A percentile compares a stretch with the other conserved stretches of the same genome.
Evolutionary conservation across 2,797 vertebrate species (phyloP).

Genomic region (Borostomias antarcticus): DNA sequence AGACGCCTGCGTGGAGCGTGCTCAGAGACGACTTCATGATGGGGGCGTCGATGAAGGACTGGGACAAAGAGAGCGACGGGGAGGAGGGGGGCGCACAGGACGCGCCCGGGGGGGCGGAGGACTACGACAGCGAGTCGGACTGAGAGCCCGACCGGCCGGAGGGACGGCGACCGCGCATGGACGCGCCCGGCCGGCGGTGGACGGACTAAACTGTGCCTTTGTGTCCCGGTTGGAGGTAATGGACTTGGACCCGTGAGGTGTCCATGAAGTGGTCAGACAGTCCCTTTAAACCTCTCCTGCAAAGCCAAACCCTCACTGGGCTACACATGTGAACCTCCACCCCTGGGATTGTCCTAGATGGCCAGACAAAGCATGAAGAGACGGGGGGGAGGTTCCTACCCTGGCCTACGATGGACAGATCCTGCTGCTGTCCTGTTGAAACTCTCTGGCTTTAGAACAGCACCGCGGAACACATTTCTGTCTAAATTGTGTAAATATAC

Average conservation of each 20-base stretch:
- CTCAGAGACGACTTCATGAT: conserved; percentile 95
- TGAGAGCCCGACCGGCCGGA: no score
- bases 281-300: not conserved
- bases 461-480: not conserved
- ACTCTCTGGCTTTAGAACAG: not conserved
- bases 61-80: conserved; percentile 87
- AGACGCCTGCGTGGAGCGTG: conserved; percentile 85
- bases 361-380: not conserved
- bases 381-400: not conserved
- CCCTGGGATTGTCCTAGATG: not conserved
- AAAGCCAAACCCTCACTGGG: not conserved
- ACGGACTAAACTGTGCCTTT: not conserved
- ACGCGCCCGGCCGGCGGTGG: no score
- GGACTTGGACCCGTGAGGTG: not conserved
- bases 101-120: conserved; percentile 18
- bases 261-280: not conserved
- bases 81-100: conserved; percentile 43
- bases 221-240: not conserved
- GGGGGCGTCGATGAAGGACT: conserved; percentile 96
- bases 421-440: not conserved
- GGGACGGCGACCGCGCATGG: no score
- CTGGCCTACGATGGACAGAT: not conserved
- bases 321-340: no score
- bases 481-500: not conserved
- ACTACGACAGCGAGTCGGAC: conserved; percentile 71